Evolutionary conservation across 2,113 vertebrate genomes (phyloP).

Genomic region (Scortum barcoo): DNA sequence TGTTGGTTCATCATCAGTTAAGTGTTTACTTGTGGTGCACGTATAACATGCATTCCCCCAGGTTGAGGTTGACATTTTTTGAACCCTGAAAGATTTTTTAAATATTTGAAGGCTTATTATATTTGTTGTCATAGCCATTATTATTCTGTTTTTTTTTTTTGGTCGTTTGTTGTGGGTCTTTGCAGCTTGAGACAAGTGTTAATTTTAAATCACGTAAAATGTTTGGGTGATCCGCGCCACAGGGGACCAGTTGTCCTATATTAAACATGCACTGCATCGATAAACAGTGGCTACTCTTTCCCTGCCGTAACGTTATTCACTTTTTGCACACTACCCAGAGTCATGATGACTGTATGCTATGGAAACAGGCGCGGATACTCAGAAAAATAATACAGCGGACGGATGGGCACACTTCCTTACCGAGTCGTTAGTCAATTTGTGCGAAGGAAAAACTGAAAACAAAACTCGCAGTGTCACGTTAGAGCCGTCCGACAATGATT

Average conservation of each 20-base stretch:
- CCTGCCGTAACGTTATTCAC: conserved; percentile 71
- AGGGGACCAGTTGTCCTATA: background rate
- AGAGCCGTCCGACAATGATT: conserved; percentile 82
- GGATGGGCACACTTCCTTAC: conserved; percentile 21
- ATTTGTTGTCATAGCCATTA: background rate
- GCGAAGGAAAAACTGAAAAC: conserved; percentile 54
- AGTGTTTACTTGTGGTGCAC: conserved; percentile 1
- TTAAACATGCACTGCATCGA: conserved; percentile 54
- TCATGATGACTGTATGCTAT: conserved; percentile 76
- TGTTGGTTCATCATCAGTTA: conserved; percentile 4
- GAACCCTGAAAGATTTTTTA: background rate
- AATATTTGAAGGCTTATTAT: background rate
- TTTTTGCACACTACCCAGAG: conserved; percentile 81
- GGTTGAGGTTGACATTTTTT: background rate
- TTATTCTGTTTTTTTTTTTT: background rate
- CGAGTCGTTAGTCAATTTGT: conserved; percentile 33
- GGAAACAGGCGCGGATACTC: conserved; percentile 68
- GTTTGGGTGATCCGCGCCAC: background rate
- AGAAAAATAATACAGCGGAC: conserved; percentile 38
- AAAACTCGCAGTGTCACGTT: conserved; percentile 78
- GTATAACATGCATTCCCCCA: background rate
- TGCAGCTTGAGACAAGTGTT: background rate
- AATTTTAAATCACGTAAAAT: background rate
- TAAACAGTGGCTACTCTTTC: conserved; percentile 55
- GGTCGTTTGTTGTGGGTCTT: background rate